phyloP scores from a whole-genome alignment of 2,113 vertebrate species.

The Rallus limicola region DNA sequence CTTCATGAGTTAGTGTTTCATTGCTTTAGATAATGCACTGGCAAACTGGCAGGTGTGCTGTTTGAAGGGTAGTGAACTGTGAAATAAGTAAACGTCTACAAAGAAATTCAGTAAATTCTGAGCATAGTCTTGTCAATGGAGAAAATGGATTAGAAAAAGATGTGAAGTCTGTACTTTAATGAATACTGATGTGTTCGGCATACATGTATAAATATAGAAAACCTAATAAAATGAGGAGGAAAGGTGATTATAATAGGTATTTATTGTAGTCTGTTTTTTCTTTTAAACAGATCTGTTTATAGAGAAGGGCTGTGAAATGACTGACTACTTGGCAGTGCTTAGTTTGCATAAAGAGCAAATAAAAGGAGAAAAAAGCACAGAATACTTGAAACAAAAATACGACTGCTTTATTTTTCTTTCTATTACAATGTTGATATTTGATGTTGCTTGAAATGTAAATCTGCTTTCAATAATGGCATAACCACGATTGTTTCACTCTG shows the following conservation, averaged over 20 bases:
- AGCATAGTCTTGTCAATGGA: conserved; percentile 43
- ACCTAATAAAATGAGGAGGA: conserved; percentile 52
- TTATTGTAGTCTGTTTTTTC: conserved; percentile 29
- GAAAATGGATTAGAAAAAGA: conserved; percentile 68
- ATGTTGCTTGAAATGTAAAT: conserved; percentile 66
- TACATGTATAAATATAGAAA: conserved; percentile 47
- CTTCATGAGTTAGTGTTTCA: conserved; percentile 39
- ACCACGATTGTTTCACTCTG: conserved; percentile 41
- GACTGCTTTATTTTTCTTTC: conserved; percentile 73
- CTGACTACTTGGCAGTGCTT: conserved; percentile 48
- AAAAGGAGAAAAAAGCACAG: conserved; percentile 66
- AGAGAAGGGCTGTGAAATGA: conserved; percentile 36
- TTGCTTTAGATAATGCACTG: conserved; percentile 59
- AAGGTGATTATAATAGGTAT: conserved; percentile 15
- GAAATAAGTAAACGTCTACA: conserved; percentile 68
- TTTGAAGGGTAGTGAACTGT: conserved; percentile 66
- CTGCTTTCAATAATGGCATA: conserved; percentile 69
- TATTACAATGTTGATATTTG: conserved; percentile 66
- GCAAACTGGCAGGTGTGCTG: conserved; percentile 41
- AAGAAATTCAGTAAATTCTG: conserved; percentile 65
- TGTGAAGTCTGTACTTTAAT: conserved; percentile 35
- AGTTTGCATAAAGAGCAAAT: conserved; percentile 36
- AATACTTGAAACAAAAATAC: conserved; percentile 72
- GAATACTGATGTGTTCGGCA: conserved; percentile 8
- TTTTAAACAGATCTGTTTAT: conserved; percentile 45